Evolutionary conservation across 2,113 vertebrate species (phyloP).

Genomic region (Saguinus midas): DNA sequence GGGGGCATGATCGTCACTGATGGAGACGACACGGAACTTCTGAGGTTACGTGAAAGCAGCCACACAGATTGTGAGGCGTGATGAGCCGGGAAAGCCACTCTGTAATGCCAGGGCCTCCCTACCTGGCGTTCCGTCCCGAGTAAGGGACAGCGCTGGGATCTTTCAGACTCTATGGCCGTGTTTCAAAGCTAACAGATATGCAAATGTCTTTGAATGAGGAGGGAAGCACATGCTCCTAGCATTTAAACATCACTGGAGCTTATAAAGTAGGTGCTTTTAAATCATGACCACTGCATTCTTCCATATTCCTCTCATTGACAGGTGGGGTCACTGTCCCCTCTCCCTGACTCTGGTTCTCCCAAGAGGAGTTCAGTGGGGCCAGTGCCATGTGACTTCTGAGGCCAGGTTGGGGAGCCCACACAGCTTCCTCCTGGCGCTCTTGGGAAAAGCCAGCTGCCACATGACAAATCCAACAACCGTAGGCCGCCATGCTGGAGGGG

Average conservation of each 20-base stretch:
- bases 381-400: background rate
- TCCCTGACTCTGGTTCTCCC: no score
- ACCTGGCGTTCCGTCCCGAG: fast-evolving
- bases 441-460: no score
- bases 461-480: no score
- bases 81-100: fast-evolving
- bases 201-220: background rate
- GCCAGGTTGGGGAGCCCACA: background rate
- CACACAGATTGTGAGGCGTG: fast-evolving
- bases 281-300: fast-evolving
- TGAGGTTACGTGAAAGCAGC: fast-evolving
- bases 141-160: no score
- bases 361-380: background rate
- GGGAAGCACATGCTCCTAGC: background rate
- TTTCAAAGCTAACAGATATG: background rate
- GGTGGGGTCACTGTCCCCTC: no score
- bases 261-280: fast-evolving
- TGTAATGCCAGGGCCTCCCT: background rate
- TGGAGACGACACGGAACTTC: fast-evolving
- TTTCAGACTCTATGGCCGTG: background rate
- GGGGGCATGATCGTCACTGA: fast-evolving
- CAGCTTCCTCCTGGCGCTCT: background rate
- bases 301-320: fast-evolving
- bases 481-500: background rate
- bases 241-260: background rate